A percentile compares a stretch with the other conserved stretches of the same genome.
Conservation (phyloP, 1,140 invertebrate genomes). For the Drosophila subpulchrella region DNA sequence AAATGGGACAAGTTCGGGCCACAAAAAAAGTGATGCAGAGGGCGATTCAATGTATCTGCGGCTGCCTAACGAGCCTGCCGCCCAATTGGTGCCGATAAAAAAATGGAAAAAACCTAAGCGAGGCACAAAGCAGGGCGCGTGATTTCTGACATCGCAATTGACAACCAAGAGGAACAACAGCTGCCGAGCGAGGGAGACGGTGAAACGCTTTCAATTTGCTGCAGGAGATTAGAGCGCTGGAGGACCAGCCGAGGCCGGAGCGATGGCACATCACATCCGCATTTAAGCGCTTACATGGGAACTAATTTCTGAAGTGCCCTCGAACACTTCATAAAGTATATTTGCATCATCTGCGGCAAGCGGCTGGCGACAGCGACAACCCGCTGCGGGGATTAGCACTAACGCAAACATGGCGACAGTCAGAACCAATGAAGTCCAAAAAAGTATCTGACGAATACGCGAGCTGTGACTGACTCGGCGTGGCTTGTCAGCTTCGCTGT, state of each 20-base stretch:
- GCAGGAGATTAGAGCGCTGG: slow-evolving; percentile 57
- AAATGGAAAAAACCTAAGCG: slow-evolving; percentile 38
- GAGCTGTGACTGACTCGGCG: slow-evolving; percentile 63
- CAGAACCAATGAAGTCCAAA: slow-evolving; percentile 30
- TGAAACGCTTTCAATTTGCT: slow-evolving; percentile 62
- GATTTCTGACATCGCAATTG: slow-evolving; percentile 80
- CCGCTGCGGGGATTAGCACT: slow-evolving; percentile 78
- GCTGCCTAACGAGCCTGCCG: slow-evolving; percentile 46
- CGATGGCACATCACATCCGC: slow-evolving; percentile 34
- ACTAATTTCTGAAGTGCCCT: slow-evolving; percentile 80
- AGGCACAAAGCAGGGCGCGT: slow-evolving; percentile 47
- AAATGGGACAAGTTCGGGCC: slow-evolving; percentile 59
- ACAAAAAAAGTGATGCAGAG: slow-evolving; percentile 21
- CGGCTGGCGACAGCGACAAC: slow-evolving; percentile 57
- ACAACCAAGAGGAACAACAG: slow-evolving; percentile 60
- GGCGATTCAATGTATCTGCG: slow-evolving; percentile 41
- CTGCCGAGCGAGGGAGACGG: slow-evolving; percentile 43
- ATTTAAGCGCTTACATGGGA: slow-evolving; percentile 82
- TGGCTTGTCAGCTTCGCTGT: slow-evolving; percentile 78
- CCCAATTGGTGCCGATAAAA: slow-evolving; percentile 54
- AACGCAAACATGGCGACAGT: slow-evolving; percentile 75
- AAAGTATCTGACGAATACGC: slow-evolving; percentile 59
- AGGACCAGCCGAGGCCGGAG: background rate
- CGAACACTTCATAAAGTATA: slow-evolving; percentile 77
- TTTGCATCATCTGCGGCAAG: slow-evolving; percentile 76